These are phyloP conservation scores for Cyanoramphus novaezelandiae DNA, from an alignment of 2,113 vertebrate species.

Conservation along the genomic window DNA sequence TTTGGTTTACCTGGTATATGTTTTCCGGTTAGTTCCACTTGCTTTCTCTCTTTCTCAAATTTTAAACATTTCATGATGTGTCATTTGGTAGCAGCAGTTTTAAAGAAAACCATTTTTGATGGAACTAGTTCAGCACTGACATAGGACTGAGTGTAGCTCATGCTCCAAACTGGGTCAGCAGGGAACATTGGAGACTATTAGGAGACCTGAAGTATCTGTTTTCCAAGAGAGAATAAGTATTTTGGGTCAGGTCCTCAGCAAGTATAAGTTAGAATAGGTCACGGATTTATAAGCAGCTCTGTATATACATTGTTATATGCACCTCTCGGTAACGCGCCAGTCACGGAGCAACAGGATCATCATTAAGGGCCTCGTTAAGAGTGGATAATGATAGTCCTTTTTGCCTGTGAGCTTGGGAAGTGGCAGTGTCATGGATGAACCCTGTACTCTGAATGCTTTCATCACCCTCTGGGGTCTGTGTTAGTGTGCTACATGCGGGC, in stretches of 20 bases:
- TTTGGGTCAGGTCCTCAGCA: slow-evolving; percentile 37
- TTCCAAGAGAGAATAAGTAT: slow-evolving; percentile 1
- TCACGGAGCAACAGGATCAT: slow-evolving; percentile 35
- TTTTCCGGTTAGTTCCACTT: slow-evolving; percentile 13
- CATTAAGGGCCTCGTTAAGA: slow-evolving; percentile 53
- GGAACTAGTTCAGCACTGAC: slow-evolving; percentile 47
- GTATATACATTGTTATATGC: neutral
- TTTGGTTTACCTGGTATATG: neutral
- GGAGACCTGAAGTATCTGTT: slow-evolving; percentile 40
- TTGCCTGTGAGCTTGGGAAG: neutral
- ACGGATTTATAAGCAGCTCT: neutral
- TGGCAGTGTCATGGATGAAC: neutral
- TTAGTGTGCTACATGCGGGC: neutral
- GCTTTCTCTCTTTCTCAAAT: neutral
- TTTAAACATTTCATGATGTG: neutral
- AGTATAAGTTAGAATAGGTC: slow-evolving; percentile 6
- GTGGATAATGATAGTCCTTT: slow-evolving; percentile 27
- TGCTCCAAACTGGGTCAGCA: slow-evolving; percentile 51
- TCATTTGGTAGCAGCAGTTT: neutral
- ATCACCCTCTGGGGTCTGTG: neutral
- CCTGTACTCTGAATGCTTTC: neutral
- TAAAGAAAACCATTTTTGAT: slow-evolving; percentile 51
- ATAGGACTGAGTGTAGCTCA: slow-evolving; percentile 22
- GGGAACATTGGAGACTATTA: slow-evolving; percentile 21
- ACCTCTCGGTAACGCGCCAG: neutral